Evolutionary conservation across 2,797 vertebrate species (phyloP).

Genomic region (Glyptemys insculpta): DNA sequence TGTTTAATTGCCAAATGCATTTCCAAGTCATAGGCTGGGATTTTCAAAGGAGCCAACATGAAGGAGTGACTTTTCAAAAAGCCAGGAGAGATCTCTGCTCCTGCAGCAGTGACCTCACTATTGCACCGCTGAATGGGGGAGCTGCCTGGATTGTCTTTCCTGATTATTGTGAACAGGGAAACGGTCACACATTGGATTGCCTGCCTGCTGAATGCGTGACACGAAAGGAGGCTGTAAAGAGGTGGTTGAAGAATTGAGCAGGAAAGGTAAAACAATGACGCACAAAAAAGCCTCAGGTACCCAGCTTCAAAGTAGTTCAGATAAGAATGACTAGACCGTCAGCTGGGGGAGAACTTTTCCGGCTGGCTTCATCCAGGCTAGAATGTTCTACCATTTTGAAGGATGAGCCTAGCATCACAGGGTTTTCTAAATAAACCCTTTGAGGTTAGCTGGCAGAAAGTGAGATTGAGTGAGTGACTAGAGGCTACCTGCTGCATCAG

Average conservation of each 20-base stretch:
- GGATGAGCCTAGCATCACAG: too few relatives aligned
- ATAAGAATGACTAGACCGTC: background rate
- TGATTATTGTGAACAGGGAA: background rate
- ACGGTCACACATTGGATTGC: background rate
- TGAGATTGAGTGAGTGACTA: too few relatives aligned
- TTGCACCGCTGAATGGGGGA: background rate
- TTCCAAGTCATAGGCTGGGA: conserved; percentile 19
- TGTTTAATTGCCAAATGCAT: conserved; percentile 10
- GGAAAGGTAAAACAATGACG: background rate
- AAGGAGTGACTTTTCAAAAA: conserved; percentile 15
- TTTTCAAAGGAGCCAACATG: conserved; percentile 19
- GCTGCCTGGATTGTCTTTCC: conserved; percentile 23
- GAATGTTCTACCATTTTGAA: too few relatives aligned
- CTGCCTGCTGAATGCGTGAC: conserved; percentile 18
- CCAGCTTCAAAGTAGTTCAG: background rate
- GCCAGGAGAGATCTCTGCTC: background rate
- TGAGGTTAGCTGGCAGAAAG: too few relatives aligned
- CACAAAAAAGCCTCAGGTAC: background rate
- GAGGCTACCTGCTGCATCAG: too few relatives aligned
- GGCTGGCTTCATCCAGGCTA: too few relatives aligned
- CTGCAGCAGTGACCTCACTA: background rate
- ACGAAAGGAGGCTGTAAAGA: background rate
- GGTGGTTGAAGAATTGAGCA: conserved; percentile 10
- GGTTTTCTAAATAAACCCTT: too few relatives aligned
- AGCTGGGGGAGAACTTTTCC: too few relatives aligned